Percentiles rank a stretch among this genome's conserved stretches.
Conservation (phyloP, 2,888 invertebrate genomes). For the Polymixis lichenea region DNA sequence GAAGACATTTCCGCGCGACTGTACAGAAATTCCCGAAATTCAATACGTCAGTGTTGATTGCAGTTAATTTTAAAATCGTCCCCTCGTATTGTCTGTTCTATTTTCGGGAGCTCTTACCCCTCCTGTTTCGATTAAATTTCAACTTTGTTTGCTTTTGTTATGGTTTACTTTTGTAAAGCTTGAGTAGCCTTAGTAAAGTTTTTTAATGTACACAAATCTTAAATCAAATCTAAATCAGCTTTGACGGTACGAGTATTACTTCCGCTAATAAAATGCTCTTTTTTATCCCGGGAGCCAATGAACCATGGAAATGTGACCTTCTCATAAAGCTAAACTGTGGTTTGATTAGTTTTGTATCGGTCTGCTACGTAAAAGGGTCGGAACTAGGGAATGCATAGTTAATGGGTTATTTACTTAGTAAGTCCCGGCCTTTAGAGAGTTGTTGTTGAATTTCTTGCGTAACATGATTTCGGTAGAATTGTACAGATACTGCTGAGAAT, state of each 20-base stretch:
- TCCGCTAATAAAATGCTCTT: conserved; percentile 86
- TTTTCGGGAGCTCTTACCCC: conserved; percentile 73
- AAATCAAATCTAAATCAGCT: conserved; percentile 88
- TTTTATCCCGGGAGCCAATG: conserved; percentile 75
- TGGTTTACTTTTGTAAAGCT: conserved; percentile 62
- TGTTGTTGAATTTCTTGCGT: conserved; percentile 58
- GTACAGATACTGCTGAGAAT: not conserved
- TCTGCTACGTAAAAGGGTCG: conserved; percentile 63
- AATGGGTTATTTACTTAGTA: conserved; percentile 65
- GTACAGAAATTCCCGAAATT: conserved; percentile 86
- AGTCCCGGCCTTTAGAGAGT: conserved; percentile 62
- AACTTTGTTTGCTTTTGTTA: conserved; percentile 51
- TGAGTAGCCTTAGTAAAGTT: conserved; percentile 70
- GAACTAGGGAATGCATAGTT: conserved; percentile 60
- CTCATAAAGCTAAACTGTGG: conserved; percentile 59
- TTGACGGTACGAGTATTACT: conserved; percentile 81
- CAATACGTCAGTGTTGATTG: conserved; percentile 90
- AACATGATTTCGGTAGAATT: conserved; percentile 26
- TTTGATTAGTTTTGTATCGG: conserved; percentile 68
- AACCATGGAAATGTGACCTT: conserved; percentile 62
- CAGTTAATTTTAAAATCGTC: conserved; percentile 90
- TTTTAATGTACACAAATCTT: conserved; percentile 83
- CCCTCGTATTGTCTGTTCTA: conserved; percentile 87
- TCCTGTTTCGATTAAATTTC: conserved; percentile 30
- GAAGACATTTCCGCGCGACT: conserved; percentile 69